Base-by-base conservation (phyloP, 1,140 invertebrate species). In the Bombus polaris region DNA sequence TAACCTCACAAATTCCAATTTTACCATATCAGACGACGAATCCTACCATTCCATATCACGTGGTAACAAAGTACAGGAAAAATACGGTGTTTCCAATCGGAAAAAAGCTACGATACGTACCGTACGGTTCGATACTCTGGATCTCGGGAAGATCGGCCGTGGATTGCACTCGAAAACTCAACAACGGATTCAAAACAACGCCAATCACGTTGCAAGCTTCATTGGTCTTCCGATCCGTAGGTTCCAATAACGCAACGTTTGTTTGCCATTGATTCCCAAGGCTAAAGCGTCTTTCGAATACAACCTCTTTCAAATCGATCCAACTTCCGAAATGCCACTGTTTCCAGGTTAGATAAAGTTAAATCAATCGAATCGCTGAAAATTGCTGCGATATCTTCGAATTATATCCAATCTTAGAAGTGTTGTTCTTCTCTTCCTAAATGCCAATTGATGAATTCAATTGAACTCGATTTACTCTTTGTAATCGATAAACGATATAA, bases 311-410 rank as follows among this genome's bases (percentile, higher is more conserved):
- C 62, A 37, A 28, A 84, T 84, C 82, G 75, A 78, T 71, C 62
- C 28, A 22, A 68, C 44, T n/a, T 71, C 42, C 32, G 35, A 68
- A 83, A 77, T 77, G 32, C 18, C 62, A 0, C 32, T 6, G 15
- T 70, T 77, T 39, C 35, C 35, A n/a, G 42, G n/a, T 44, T 68
- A 83, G 18, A 53, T 47, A 76, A 15, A 37, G 39, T 77, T 70
- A 70, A 77, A 83, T 77, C 74, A 75, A 28, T 3, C 18, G 25
- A 76, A 83, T 83, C 13, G 37, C 4, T 70, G 81, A 42, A 70
- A 77, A 83, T 70, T 39, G n/a, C 37, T 22, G 10, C 37, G 62
- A 70, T 66, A 42, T 13, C n/a, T 57, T 35, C 22, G 8, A 32
- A 15, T 77, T 76, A 76, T 76, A 76, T 66, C 25, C 28, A 37